Base-by-base conservation (phyloP, 1,140 invertebrate genomes). In the Kradibia gibbosae region DNA sequence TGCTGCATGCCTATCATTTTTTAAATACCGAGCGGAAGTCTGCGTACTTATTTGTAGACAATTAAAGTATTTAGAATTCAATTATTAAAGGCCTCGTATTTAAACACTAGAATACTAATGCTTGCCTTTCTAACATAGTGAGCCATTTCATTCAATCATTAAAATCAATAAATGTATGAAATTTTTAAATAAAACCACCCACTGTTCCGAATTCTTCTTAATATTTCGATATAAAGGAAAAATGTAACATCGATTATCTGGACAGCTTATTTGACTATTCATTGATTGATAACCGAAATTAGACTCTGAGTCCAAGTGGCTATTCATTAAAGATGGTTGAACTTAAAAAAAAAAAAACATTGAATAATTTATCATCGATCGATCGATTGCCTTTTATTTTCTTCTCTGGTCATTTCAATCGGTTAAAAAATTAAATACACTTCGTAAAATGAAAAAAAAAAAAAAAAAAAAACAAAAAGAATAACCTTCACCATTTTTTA, bases 11-110 rank as follows among this genome's bases (percentile, higher is more conserved):
- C 48, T 80, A 53, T 57, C 67, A 55, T 72, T 82, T 79, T 82
- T 79, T 39, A 78, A 78, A 78, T 76, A 78, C 70, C 45, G 25
- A 67, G 60, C 74, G 45, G 79, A 83, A 78, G 78, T 81, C 83
- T 85, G 83, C 85, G 83, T 85, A 84, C 85, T 85, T 85, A 80
- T 85, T 83, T 85, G 85, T 83, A 77, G 74, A 67, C 34, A 60
- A 55, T n/a, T n/a, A 60, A 70, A 72, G 28, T 76, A 73, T 65
- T 82, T 82, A 75, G 71, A 78, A 78, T 76, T 42, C 11, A 60
- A 77, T 70, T 8, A 3, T 22, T 11, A 53, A 39, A n/a, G 45
- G 28, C 50, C 25, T 77, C 15, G n/a, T 53, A 31, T 73, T 22
- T 22, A 22, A 73, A 17, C 5, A 20, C 4, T 53, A 50, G 22